Percentiles rank a stretch among this genome's conserved stretches.
These are phyloP conservation scores for Melanocharis versteri DNA, from an alignment of 2,113 vertebrate genomes.

Conservation along the genomic window DNA sequence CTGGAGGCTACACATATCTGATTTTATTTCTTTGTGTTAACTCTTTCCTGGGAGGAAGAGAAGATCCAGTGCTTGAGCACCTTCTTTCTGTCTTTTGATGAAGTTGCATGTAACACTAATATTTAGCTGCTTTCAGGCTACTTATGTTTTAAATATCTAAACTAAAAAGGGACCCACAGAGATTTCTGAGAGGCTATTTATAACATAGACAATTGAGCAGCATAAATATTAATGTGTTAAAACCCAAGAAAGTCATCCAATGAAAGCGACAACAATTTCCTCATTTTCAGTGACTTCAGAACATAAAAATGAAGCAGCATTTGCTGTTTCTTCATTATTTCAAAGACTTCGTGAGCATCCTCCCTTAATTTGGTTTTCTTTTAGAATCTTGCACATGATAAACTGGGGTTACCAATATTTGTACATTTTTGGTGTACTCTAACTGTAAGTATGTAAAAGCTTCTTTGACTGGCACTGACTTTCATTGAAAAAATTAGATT, in stretches of 20 bases:
- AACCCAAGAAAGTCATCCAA: constrained; percentile 6
- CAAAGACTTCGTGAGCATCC: not conserved
- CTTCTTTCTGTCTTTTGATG: constrained; percentile 38
- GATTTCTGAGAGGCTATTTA: not conserved
- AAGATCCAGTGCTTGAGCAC: constrained; percentile 27
- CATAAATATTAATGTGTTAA: constrained; percentile 30
- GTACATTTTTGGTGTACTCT: constrained; percentile 43
- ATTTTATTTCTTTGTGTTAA: constrained; percentile 87
- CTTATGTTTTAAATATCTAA: not conserved
- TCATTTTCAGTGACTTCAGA: constrained; percentile 15
- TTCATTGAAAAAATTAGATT: constrained; percentile 77
- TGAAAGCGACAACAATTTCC: not conserved
- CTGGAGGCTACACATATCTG: constrained; percentile 91
- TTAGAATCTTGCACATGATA: not conserved
- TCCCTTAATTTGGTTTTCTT: constrained; percentile 6
- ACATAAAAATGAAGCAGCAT: not conserved
- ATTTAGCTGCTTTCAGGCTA: not conserved
- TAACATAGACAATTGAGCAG: not conserved
- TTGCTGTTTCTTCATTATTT: not conserved
- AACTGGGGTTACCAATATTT: constrained; percentile 6
- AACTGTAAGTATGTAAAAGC: constrained; percentile 43
- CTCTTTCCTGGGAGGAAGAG: constrained; percentile 73
- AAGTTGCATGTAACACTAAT: not conserved
- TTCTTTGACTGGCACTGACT: constrained; percentile 73
- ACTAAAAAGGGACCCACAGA: not conserved